phyloP scores from a whole-genome alignment of 2,888 invertebrate species.

The Melangyna quadrimaculata region DNA sequence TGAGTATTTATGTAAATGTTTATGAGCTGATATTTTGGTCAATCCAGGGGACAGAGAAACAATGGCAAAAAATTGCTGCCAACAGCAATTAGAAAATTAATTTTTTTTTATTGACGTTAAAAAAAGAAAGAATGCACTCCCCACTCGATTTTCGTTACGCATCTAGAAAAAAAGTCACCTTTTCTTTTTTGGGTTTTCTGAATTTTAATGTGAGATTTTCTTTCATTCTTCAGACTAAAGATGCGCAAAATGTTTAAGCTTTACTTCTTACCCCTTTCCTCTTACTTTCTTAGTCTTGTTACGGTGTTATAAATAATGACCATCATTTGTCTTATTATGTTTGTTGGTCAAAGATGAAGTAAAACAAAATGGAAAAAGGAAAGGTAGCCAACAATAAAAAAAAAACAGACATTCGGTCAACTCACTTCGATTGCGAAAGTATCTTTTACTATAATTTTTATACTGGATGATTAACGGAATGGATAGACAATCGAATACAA shows the following conservation, averaged over 20 bases:
- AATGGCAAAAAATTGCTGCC: conserved; percentile 1
- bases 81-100: conserved; percentile 49
- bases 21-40: not conserved
- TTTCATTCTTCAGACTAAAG: conserved; percentile 11
- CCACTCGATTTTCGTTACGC: conserved; percentile 42
- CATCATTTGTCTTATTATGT: conserved; percentile 52
- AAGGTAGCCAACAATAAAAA: not conserved
- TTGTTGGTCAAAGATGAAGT: conserved; percentile 15
- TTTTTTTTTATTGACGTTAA: not conserved
- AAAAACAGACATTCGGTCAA: conserved; percentile 1
- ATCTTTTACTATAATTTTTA: conserved; percentile 31
- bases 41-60: not conserved
- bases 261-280: not conserved
- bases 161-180: conserved; percentile 7
- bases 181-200: conserved; percentile 16
- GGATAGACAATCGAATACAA: conserved; percentile 23
- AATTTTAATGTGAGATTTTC: not conserved
- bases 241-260: conserved; percentile 6
- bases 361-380: conserved; percentile 23
- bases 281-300: not conserved
- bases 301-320: conserved; percentile 39
- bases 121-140: not conserved
- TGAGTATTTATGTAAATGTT: not conserved
- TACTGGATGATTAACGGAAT: conserved; percentile 19
- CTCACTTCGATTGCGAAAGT: conserved; percentile 57